These are phyloP conservation scores for Eurytoma californica DNA, from an alignment of 2,888 invertebrate genomes.

Conservation along the genomic window DNA sequence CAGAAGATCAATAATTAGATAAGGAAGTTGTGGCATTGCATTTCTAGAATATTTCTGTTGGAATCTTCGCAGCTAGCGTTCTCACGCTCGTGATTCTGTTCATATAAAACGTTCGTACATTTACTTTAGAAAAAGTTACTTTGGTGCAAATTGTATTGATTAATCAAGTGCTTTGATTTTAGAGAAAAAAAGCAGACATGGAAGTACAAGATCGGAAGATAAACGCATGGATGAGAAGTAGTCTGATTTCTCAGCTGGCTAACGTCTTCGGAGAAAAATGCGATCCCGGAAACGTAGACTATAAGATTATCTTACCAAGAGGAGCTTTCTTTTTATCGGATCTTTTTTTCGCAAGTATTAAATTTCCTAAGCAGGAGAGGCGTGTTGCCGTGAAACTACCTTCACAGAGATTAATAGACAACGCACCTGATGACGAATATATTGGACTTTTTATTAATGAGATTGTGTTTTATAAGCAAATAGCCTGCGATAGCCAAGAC, in stretches of 20 bases:
- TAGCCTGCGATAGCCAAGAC: conserved; percentile 41
- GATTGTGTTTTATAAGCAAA: conserved; percentile 66
- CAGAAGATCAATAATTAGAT: too few relatives aligned
- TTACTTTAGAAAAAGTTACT: too few relatives aligned
- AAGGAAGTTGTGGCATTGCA: too few relatives aligned
- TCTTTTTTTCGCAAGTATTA: conserved; percentile 59
- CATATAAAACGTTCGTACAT: too few relatives aligned
- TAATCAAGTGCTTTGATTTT: too few relatives aligned
- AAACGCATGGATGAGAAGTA: conserved; percentile 53
- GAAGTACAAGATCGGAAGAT: conserved; percentile 38
- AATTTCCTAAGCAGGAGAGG: conserved; percentile 18
- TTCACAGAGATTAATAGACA: neutral
- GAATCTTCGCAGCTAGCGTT: too few relatives aligned
- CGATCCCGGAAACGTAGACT: conserved; percentile 43
- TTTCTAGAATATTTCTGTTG: too few relatives aligned
- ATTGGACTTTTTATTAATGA: conserved; percentile 66
- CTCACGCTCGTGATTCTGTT: too few relatives aligned
- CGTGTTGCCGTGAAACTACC: conserved; percentile 28
- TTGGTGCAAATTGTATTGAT: too few relatives aligned
- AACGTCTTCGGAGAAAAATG: conserved; percentile 6
- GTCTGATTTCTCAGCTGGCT: conserved; percentile 52
- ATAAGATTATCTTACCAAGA: conserved; percentile 53
- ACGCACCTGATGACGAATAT: neutral
- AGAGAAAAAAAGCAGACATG: neutral
- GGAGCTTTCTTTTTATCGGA: conserved; percentile 60